Percentiles rank a stretch among this genome's conserved stretches.
These are phyloP conservation scores for Urocitellus parryii DNA, from an alignment of 2,113 vertebrate species.

Conservation along the genomic window DNA sequence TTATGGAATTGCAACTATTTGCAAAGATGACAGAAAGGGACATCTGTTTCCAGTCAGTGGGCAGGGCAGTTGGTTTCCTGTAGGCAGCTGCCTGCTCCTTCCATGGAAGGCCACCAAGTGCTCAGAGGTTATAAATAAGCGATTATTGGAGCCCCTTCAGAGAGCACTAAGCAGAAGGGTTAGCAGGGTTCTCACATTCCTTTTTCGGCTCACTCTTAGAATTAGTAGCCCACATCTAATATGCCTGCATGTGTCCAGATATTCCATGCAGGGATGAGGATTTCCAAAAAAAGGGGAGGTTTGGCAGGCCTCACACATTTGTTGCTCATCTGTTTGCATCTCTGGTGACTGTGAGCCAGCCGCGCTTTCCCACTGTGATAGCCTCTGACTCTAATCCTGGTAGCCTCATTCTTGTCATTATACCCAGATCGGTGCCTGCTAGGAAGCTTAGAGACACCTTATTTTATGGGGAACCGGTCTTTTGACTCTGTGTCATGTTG, in stretches of 20 bases:
- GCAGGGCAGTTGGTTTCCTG: conserved; percentile 66
- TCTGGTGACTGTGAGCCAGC: background rate
- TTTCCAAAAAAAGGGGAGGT: background rate
- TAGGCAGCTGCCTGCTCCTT: conserved; percentile 68
- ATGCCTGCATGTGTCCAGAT: background rate
- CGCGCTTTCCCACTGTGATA: fast-evolving
- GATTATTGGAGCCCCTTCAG: conserved; percentile 30
- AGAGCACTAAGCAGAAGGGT: background rate
- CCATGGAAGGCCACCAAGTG: conserved; percentile 62
- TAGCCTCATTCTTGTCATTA: background rate
- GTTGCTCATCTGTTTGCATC: conserved; percentile 45
- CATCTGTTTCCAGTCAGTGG: conserved; percentile 77
- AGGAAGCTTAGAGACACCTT: background rate
- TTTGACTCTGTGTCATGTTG: background rate
- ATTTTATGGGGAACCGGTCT: background rate
- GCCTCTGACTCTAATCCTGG: background rate
- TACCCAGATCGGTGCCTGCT: background rate
- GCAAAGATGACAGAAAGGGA: conserved; percentile 69
- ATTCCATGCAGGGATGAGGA: background rate
- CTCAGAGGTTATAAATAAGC: conserved; percentile 74
- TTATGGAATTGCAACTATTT: conserved; percentile 65
- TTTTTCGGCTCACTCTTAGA: conserved; percentile 6
- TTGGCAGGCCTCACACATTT: background rate
- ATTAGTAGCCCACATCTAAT: background rate
- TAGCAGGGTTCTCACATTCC: conserved; percentile 30